Evolutionary conservation across 2,888 invertebrate species (phyloP), one percentile per base, ranked within the genome.

Genomic region (Nemotelus nigrinus): DNA sequence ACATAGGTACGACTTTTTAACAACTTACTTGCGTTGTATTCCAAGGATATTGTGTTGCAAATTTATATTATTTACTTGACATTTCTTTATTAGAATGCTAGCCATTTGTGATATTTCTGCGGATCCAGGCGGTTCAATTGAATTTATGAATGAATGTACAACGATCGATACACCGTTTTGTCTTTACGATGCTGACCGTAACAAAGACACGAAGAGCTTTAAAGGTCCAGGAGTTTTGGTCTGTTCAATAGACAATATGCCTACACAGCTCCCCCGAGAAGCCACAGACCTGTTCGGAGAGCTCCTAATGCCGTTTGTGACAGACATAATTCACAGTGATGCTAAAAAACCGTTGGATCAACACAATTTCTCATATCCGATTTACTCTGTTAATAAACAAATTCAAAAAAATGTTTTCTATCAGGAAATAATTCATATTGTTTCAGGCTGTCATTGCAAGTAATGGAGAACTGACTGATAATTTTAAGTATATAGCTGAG

Each of bases 231-330:
- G 99, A 41, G 98, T 99, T 1, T 88, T 99, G 74, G 98, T 99
- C n/a, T 99, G 99, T 85, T 98, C 98, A 25, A 99, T 99, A 82
- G 99, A 99, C 88, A 99, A 99, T 88, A 99, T 99, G 99, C 99
- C 99, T 0, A 99, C 99, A 0, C 99, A 99, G 86, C 89, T 99
- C 80, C 99, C 99, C 0, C 90, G 96, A 64, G 99, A 99, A 86
- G 93, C 99, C 2, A 99, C 99, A 0, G 98, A 99, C 84, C 96
- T 97, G 87, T 99, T 99, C 86, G 99, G 99, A 0, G 96, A 97
- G 82, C 89, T 98, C 0, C 89, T 99, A 47, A 91, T 92, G 80
- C 99, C 99, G 0, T 97, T 95, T 84, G 91, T 96, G 0, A 89
- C 92, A 77, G 96, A 99, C 82, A 97, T 99, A 83, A 89, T 97